Conservation (phyloP, 92 coral and sea anemone genomes). For the Montipora capitata region DNA sequence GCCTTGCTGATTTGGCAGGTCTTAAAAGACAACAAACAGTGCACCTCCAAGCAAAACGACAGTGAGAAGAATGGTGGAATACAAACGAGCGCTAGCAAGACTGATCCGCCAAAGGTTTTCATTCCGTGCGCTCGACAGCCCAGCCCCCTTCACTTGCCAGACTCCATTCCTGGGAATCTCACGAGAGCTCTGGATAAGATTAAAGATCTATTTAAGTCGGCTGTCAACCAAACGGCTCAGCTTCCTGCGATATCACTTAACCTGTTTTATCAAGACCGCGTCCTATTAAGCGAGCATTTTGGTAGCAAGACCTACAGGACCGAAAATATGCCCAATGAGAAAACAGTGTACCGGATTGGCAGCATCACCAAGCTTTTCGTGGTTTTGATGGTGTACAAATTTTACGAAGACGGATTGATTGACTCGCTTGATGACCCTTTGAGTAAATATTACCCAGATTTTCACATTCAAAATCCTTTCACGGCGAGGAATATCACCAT, state of each 20-base stretch:
- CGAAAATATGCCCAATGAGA: conserved; percentile 8
- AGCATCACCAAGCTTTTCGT: conserved; percentile 70
- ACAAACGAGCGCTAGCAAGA: neutral
- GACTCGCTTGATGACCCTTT: conserved; percentile 73
- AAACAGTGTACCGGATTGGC: conserved; percentile 46
- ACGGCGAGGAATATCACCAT: conserved; percentile 67
- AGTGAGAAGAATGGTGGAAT: neutral
- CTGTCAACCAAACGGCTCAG: conserved; percentile 25
- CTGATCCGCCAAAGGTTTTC: neutral
- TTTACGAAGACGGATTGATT: conserved; percentile 68
- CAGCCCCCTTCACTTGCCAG: conserved; percentile 13
- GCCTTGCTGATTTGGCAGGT: conserved; percentile 55
- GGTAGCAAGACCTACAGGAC: conserved; percentile 35
- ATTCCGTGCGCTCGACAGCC: conserved; percentile 49
- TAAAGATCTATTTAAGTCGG: conserved; percentile 29
- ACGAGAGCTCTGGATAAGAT: conserved; percentile 35
- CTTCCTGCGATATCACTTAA: conserved; percentile 73
- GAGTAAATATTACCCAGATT: conserved; percentile 74
- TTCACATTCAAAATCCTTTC: conserved; percentile 65
- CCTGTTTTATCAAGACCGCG: conserved; percentile 56
- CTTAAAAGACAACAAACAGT: conserved; percentile 18
- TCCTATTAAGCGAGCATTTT: conserved; percentile 44
- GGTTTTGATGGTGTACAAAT: conserved; percentile 57
- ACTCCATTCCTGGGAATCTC: conserved; percentile 38
- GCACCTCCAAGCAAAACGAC: neutral